phyloP scores from a whole-genome alignment of 2,113 vertebrate genomes.

The Charina bottae region DNA sequence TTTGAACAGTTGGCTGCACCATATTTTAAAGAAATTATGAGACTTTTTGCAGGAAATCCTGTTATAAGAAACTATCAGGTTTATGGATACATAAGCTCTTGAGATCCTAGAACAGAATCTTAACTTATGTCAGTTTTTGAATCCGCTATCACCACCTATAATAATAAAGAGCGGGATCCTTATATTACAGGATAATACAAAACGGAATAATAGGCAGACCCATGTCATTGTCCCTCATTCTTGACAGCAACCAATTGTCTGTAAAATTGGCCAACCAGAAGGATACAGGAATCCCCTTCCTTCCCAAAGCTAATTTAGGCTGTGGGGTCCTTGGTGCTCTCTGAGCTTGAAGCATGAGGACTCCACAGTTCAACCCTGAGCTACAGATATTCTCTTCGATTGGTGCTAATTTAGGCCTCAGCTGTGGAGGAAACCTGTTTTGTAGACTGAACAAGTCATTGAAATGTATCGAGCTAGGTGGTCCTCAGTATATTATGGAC shows the following conservation, averaged over 20 bases:
- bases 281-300: no score
- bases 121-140: neutral
- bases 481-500: neutral
- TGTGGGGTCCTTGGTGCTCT: no score
- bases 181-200: neutral
- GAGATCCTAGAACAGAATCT: neutral
- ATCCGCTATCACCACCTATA: neutral
- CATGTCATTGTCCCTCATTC: neutral
- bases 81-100: neutral
- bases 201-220: neutral
- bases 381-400: no score
- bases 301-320: no score
- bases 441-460: neutral
- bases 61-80: neutral
- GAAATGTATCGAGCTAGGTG: neutral
- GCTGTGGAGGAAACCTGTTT: neutral
- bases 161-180: neutral
- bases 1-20: neutral
- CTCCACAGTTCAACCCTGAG: no score
- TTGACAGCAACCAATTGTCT: neutral
- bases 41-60: neutral
- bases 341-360: no score
- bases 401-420: neutral
- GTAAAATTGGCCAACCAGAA: neutral
- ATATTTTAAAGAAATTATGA: neutral